These are phyloP conservation scores for Melanocharis versteri DNA, from an alignment of 2,113 vertebrate genomes.

Conservation along the genomic window DNA sequence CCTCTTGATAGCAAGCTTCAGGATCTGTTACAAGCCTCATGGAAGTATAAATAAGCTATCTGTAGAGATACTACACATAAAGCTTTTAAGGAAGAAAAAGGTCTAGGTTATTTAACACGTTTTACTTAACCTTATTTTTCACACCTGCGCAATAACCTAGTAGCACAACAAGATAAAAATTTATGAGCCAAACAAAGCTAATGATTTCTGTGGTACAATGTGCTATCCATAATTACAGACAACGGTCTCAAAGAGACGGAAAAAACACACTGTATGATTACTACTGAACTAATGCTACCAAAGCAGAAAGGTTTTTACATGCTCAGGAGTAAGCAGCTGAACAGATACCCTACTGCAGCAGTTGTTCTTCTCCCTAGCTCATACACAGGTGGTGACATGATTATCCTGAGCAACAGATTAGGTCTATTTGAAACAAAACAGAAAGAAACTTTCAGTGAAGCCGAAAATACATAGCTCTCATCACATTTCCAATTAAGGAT, in stretches of 20 bases:
- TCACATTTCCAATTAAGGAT: background rate
- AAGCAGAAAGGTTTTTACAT: background rate
- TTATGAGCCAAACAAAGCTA: background rate
- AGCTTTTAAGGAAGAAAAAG: background rate
- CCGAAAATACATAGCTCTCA: accelerated
- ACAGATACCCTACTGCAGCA: background rate
- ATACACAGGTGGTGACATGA: accelerated
- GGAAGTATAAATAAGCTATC: background rate
- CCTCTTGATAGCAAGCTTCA: background rate
- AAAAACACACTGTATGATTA: background rate
- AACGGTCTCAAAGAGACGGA: background rate
- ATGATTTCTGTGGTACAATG: background rate
- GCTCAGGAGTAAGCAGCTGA: background rate
- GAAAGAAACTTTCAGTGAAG: background rate
- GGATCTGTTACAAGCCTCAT: background rate
- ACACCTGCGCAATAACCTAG: background rate
- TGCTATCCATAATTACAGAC: background rate
- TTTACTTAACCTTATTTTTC: background rate
- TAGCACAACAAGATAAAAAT: background rate
- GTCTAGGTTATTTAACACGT: background rate
- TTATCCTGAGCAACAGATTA: accelerated
- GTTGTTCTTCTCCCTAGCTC: background rate
- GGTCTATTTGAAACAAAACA: background rate
- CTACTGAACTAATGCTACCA: background rate
- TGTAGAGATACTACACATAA: background rate